Base-by-base conservation (phyloP, 2,113 vertebrate genomes). In the Malurus alboscapulatus region DNA sequence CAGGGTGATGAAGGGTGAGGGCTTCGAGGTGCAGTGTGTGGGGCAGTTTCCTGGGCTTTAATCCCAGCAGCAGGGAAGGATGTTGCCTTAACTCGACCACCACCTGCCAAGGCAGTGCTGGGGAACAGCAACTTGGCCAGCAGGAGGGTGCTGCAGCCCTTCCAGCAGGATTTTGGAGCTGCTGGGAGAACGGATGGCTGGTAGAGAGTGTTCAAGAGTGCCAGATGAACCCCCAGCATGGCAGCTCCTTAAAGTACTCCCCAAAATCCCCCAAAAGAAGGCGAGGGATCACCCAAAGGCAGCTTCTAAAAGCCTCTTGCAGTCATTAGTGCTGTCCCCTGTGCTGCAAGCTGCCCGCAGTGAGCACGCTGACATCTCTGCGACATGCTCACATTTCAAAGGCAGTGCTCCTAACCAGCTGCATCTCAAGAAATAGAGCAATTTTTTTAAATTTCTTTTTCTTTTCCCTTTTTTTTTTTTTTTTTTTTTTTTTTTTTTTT, bases 361-460 rank as follows among this genome's bases (percentile, higher is more conserved):
- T 69, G 67, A 96, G 97, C 96, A 97, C 95, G 96, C 96, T 96
- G 90, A 97, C 97, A 96, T 95, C 96, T 96, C 91, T 67, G 90
- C 72, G 58, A 87, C 7, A 75, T 47, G 95, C 97, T 99, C 98
- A 27, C 87, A 97, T 99, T 99, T 99, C 98, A 99, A 99, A 99
- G 98, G 96, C 92, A 1, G 94, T 97, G 95, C 96, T 97, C 74
- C 68, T 75, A 93, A 97, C 97, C 98, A 98, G 98, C 98, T 99
- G 98, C 97, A 96, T 96, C 96, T 88, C 94, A 95, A 94, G 96
- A 93, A 93, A 93, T 93, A 9, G 7, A 83, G 91, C 87, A 92
- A 95, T 94, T 97, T 94, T 72, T 58, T 0, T 0, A 16, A 50
- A 40, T 61, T 82, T 72, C 77, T 90, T 29, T 51, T 59, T 47